Conservation (phyloP, 2,888 invertebrate species). For the Ichneumoninae sp. region DNA sequence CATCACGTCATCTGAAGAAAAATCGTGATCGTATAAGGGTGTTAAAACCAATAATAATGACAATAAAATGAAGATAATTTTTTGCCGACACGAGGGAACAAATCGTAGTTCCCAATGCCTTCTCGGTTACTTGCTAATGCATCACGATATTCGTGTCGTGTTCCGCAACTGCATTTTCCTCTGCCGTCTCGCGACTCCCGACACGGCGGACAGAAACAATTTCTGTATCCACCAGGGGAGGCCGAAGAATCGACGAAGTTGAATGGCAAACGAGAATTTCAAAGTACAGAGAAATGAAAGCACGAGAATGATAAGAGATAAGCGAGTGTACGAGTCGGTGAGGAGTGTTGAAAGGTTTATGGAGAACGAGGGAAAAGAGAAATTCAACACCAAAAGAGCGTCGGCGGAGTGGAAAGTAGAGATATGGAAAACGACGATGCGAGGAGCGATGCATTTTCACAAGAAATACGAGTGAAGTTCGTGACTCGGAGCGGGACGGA, state of each 20-base stretch:
- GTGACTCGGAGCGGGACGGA: slow-evolving; percentile 51
- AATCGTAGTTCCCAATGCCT: neutral
- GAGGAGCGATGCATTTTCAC: slow-evolving; percentile 56
- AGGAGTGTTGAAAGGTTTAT: slow-evolving; percentile 4
- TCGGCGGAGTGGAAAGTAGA: slow-evolving; percentile 68
- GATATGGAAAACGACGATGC: slow-evolving; percentile 65
- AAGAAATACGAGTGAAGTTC: slow-evolving; percentile 62
- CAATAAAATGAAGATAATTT: neutral
- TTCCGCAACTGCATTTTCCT: neutral
- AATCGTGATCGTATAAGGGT: too few species aligned
- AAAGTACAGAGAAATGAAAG: slow-evolving; percentile 25
- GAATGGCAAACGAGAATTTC: slow-evolving; percentile 19
- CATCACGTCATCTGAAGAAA: too few species aligned
- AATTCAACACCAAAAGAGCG: slow-evolving; percentile 64
- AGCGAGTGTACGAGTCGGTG: slow-evolving; percentile 6
- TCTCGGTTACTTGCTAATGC: slow-evolving; percentile 1
- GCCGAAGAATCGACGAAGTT: slow-evolving; percentile 28
- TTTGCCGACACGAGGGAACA: neutral
- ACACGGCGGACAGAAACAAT: neutral
- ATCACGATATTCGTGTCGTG: neutral
- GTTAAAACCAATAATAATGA: too few species aligned
- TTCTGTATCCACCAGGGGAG: slow-evolving; percentile 4
- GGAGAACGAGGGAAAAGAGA: slow-evolving; percentile 39
- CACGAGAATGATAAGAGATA: slow-evolving; percentile 7
- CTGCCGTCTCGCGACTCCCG: neutral